Conservation (phyloP, 2,113 vertebrate species). For the Copsychus sechellarum region DNA sequence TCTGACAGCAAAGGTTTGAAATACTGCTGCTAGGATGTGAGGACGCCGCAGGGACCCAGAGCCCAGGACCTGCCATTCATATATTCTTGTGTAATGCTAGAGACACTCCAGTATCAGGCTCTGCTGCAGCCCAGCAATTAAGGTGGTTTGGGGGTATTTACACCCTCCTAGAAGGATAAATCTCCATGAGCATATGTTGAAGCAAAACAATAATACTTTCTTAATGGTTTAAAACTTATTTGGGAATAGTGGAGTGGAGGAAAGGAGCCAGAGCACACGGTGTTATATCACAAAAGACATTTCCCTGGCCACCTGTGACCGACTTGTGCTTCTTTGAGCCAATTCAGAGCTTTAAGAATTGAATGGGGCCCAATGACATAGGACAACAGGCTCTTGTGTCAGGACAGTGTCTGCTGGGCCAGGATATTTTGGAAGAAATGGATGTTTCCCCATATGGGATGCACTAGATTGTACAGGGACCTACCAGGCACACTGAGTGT, state of each 20-base stretch:
- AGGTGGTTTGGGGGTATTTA: not conserved
- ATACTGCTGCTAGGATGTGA: not conserved
- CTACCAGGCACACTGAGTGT: not conserved
- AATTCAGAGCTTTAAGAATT: not conserved
- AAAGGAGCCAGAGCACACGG: not conserved
- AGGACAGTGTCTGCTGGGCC: not conserved
- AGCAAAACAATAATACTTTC: not conserved
- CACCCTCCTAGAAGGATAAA: not conserved
- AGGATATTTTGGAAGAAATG: not conserved
- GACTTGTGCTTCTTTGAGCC: not conserved
- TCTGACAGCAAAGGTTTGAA: not conserved
- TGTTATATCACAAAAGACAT: not conserved
- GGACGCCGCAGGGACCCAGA: not conserved
- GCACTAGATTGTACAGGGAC: not conserved
- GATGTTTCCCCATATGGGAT: not conserved
- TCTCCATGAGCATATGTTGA: not conserved
- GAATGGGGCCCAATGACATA: not conserved
- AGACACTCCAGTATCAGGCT: not conserved
- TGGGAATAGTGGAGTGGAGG: not conserved
- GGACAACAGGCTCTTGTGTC: not conserved
- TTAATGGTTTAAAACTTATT: not conserved
- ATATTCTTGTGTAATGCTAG: accelerated
- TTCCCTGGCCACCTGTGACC: not conserved
- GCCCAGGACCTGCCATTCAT: not conserved
- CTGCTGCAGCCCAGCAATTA: not conserved